phyloP scores from a whole-genome alignment of 2,888 invertebrate genomes.

The Apotomis capreana region DNA sequence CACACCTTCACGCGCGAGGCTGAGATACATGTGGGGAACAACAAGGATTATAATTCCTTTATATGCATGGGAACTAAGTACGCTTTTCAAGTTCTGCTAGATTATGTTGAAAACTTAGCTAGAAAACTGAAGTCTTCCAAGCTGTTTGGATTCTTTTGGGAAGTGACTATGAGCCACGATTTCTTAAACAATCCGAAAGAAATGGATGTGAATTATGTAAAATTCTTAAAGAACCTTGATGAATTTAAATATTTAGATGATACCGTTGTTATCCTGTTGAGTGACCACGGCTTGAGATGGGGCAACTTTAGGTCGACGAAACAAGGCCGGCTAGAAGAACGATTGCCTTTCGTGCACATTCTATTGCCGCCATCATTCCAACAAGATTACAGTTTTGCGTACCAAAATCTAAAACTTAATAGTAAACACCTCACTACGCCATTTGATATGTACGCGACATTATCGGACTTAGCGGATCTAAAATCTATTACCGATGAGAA shows the following conservation, averaged over 20 bases:
- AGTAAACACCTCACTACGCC: constrained; percentile 89
- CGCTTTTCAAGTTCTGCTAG: constrained; percentile 87
- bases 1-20: constrained; percentile 88
- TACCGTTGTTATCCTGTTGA: constrained; percentile 89
- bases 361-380: constrained; percentile 89
- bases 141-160: constrained; percentile 94
- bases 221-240: constrained; percentile 83
- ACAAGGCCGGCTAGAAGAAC: constrained; percentile 94
- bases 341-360: constrained; percentile 91
- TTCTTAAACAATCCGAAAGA: constrained; percentile 89
- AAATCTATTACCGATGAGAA: constrained; percentile 71
- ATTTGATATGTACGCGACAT: constrained; percentile 92
- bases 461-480: constrained; percentile 86
- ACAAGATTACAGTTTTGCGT: constrained; percentile 83
- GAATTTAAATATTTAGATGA: constrained; percentile 83
- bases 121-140: constrained; percentile 81
- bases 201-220: constrained; percentile 86
- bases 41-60: constrained; percentile 85
- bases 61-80: constrained; percentile 88
- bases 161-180: constrained; percentile 92
- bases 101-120: constrained; percentile 87
- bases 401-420: constrained; percentile 86
- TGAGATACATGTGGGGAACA: constrained; percentile 86
- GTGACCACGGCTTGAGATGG: constrained; percentile 96
- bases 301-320: constrained; percentile 92